phyloP scores from a whole-genome alignment of 2,113 vertebrate genomes.

The Myiagra hebetior region DNA sequence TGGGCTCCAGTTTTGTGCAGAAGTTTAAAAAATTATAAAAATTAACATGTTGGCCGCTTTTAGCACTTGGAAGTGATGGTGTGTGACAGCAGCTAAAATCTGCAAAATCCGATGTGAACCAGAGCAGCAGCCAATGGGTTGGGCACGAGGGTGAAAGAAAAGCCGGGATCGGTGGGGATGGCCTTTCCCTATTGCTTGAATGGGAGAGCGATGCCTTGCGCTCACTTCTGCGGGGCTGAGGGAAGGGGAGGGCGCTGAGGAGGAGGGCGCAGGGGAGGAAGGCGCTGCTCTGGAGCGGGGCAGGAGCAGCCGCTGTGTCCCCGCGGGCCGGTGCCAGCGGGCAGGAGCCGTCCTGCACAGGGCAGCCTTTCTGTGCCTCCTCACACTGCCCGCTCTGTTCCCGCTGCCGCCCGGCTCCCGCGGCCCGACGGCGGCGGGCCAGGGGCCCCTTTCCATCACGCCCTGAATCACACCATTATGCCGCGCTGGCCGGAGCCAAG shows the following conservation, averaged over 20 bases:
- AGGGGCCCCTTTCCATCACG: conserved; percentile 5
- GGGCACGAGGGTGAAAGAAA: neutral
- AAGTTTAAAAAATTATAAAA: neutral
- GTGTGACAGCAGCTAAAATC: neutral
- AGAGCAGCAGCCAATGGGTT: neutral
- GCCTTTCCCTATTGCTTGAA: neutral
- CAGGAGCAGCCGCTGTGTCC: neutral
- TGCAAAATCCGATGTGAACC: neutral
- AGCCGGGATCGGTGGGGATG: fast-evolving
- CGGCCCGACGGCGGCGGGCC: neutral
- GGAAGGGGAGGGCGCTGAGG: neutral
- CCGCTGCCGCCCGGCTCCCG: neutral
- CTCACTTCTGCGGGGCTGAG: neutral
- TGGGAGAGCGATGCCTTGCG: neutral
- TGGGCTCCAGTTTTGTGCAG: fast-evolving
- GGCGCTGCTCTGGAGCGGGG: neutral
- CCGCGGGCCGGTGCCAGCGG: neutral
- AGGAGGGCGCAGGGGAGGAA: neutral
- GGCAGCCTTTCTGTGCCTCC: conserved; percentile 40
- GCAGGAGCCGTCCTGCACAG: neutral
- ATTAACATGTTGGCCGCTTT: fast-evolving
- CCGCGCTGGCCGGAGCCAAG: neutral
- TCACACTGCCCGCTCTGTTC: conserved; percentile 60
- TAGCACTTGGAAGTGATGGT: neutral
- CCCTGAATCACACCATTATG: conserved; percentile 55